A percentile compares a stretch with the other conserved stretches of the same genome.
These are phyloP conservation scores for Schizopygopsis malacanthus DNA, from an alignment of 2,797 vertebrate genomes.

Conservation along the genomic window DNA sequence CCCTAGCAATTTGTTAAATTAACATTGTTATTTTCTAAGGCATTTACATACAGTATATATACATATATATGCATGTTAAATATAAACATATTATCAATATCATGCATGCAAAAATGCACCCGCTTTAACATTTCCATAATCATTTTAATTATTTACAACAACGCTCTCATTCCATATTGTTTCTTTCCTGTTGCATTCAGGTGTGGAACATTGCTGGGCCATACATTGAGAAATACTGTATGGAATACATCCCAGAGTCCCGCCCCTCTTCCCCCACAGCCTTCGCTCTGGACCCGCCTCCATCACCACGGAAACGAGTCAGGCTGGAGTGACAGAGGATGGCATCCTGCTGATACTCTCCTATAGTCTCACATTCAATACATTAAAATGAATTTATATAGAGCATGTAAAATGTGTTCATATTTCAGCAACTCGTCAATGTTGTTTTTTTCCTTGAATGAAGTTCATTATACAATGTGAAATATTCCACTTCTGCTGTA, in stretches of 20 bases:
- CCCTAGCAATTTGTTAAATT: too few relatives aligned
- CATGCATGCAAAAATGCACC: too few relatives aligned
- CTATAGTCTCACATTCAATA: background rate
- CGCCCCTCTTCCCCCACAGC: conserved; percentile 92
- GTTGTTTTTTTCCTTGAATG: background rate
- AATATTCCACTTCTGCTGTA: background rate
- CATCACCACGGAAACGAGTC: conserved; percentile 78
- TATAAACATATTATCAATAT: too few relatives aligned
- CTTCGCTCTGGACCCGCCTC: conserved; percentile 85
- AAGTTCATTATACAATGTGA: background rate
- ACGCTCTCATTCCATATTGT: background rate
- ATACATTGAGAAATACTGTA: conserved; percentile 95
- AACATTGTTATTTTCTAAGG: too few relatives aligned
- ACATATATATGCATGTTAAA: too few relatives aligned
- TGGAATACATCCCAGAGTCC: conserved; percentile 91
- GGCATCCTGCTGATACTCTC: conserved; percentile 5
- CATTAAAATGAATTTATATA: background rate
- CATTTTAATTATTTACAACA: background rate
- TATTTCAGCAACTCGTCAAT: background rate
- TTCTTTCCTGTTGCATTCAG: conserved; percentile 69
- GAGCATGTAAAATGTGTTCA: background rate
- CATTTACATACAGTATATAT: too few relatives aligned
- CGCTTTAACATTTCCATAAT: too few relatives aligned
- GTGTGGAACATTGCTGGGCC: conserved; percentile 93
- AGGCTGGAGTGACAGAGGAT: conserved; percentile 74